Conservation (phyloP, 2,888 invertebrate genomes). For the Embidobia sp. region DNA sequence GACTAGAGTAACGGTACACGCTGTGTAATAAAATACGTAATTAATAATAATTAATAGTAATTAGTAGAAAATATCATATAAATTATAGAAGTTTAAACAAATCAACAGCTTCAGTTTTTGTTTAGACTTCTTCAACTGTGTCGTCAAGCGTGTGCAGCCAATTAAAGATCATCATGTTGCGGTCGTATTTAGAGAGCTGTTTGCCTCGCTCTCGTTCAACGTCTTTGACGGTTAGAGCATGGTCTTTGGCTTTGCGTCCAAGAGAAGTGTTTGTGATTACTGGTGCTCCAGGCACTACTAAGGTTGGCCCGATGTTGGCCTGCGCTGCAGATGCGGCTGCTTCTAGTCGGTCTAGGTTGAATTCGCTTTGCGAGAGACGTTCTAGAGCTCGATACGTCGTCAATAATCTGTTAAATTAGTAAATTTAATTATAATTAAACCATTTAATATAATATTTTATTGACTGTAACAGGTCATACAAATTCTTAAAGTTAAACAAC, state of each 20-base stretch:
- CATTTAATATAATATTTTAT: too few relatives aligned
- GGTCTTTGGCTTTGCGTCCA: constrained; percentile 71
- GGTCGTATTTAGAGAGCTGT: constrained; percentile 92
- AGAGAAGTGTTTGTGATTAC: constrained; percentile 79
- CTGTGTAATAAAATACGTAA: too few relatives aligned
- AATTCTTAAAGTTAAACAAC: too few relatives aligned
- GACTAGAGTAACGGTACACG: too few relatives aligned
- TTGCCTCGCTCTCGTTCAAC: constrained; percentile 91
- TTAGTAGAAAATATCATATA: too few relatives aligned
- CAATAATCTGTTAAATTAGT: constrained; percentile 86
- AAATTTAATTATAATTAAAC: too few relatives aligned
- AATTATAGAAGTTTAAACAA: too few relatives aligned
- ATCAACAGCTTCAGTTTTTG: too few relatives aligned
- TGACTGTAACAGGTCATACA: too few relatives aligned
- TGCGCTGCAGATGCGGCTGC: constrained; percentile 83
- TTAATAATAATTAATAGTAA: too few relatives aligned
- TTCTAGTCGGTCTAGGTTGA: constrained; percentile 89
- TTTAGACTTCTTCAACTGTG: constrained; percentile 80
- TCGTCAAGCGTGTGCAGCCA: constrained; percentile 95
- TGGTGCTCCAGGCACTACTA: constrained; percentile 80
- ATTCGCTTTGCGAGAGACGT: constrained; percentile 91
- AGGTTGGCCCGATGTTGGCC: constrained; percentile 75
- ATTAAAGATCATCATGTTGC: constrained; percentile 98
- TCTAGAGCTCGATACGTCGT: constrained; percentile 92
- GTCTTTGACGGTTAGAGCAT: constrained; percentile 88